phyloP scores from a whole-genome alignment of 1,140 invertebrate genomes.

The Magallana angulata region DNA sequence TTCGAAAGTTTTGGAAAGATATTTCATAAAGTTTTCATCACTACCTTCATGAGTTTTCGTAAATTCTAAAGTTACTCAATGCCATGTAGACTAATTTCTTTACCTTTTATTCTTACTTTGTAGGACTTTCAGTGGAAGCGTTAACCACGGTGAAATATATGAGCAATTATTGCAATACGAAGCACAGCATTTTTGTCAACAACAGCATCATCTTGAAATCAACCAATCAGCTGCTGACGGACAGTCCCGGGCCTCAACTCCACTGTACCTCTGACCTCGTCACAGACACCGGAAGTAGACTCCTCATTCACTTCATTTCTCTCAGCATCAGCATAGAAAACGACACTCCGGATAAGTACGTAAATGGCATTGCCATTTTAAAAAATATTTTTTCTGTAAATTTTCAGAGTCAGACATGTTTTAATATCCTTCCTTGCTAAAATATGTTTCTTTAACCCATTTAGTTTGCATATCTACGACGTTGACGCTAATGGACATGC shows the following conservation, averaged over 20 bases:
- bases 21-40: no score
- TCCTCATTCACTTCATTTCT: slow-evolving; percentile 52
- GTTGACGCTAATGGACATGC: slow-evolving; percentile 25
- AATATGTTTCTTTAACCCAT: not conserved
- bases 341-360: slow-evolving; percentile 51
- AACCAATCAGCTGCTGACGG: slow-evolving; percentile 50
- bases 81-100: no score
- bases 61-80: no score
- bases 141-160: slow-evolving; percentile 51
- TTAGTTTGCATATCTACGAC: slow-evolving; percentile 62
- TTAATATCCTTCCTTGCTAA: no score
- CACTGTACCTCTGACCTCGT: slow-evolving; percentile 45
- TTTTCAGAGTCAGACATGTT: no score
- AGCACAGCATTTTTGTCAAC: slow-evolving; percentile 43
- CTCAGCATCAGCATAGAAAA: slow-evolving; percentile 50
- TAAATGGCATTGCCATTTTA: not conserved
- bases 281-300: slow-evolving; percentile 4
- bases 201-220: slow-evolving; percentile 52
- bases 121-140: not conserved
- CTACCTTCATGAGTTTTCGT: no score
- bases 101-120: not conserved
- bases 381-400: no score
- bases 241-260: not conserved
- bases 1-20: no score
- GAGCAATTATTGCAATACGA: slow-evolving; percentile 38